phyloP scores from a whole-genome alignment of 2,113 vertebrate genomes.

The Recurvirostra avosetta region DNA sequence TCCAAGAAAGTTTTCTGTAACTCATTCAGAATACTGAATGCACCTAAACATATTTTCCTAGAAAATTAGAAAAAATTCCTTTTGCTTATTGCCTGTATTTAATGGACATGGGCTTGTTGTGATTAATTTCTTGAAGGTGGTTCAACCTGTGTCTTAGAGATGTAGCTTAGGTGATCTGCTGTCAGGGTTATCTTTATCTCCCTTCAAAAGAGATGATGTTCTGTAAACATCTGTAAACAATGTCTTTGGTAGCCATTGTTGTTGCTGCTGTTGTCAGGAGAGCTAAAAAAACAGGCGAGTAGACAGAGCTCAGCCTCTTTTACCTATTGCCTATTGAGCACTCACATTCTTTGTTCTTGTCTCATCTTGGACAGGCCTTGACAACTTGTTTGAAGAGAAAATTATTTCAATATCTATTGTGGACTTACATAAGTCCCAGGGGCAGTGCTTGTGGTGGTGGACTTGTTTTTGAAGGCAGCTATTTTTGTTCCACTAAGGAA shows the following conservation, averaged over 20 bases:
- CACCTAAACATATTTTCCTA: neutral
- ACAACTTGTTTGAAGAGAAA: neutral
- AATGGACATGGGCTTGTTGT: neutral
- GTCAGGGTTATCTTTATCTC: neutral
- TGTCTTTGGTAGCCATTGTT: neutral
- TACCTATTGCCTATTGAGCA: neutral
- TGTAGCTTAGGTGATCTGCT: neutral
- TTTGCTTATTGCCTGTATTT: neutral
- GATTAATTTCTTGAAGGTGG: neutral
- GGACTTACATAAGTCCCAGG: neutral
- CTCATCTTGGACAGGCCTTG: neutral
- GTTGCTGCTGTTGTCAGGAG: neutral
- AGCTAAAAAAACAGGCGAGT: neutral
- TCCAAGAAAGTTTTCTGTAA: neutral
- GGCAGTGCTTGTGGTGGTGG: neutral
- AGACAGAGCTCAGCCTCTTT: neutral
- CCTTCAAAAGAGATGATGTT: neutral
- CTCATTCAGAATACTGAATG: neutral
- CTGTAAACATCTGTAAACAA: neutral
- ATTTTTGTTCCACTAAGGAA: neutral
- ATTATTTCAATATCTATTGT: neutral
- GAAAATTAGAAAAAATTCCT: neutral
- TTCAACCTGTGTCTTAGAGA: neutral
- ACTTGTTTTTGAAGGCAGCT: neutral
- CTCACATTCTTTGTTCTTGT: neutral